Conservation (phyloP, 2,113 vertebrate genomes). For the Varanus komodoensis region DNA sequence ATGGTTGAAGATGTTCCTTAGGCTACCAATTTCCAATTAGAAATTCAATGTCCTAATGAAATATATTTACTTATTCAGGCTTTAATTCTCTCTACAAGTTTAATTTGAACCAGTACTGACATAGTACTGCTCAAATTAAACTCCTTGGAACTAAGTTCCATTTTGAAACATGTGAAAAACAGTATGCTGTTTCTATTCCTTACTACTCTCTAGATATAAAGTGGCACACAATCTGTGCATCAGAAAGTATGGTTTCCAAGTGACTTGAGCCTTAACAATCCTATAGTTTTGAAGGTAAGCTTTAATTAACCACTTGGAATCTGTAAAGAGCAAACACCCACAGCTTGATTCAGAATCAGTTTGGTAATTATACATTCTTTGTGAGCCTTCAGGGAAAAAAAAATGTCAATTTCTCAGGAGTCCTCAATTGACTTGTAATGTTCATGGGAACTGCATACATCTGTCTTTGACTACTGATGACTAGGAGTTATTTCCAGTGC, state of each 20-base stretch:
- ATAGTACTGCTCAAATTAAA: background rate
- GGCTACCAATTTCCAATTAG: background rate
- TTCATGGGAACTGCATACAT: background rate
- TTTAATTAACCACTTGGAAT: background rate
- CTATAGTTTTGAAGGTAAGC: background rate
- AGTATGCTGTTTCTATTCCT: background rate
- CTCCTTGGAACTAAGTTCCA: background rate
- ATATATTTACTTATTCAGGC: background rate
- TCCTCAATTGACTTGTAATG: background rate
- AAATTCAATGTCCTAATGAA: background rate
- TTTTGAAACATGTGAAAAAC: background rate
- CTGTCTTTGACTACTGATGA: background rate
- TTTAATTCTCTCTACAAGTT: background rate
- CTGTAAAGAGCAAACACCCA: background rate
- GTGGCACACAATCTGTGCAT: background rate
- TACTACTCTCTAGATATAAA: background rate
- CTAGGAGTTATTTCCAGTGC: background rate
- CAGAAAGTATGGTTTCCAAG: background rate
- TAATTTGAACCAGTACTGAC: background rate
- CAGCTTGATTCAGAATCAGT: background rate
- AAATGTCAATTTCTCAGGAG: background rate
- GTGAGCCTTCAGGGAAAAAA: background rate
- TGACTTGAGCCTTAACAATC: background rate
- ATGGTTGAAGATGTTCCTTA: background rate
- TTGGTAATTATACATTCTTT: background rate